These are phyloP conservation scores for Sus cebifrons DNA, from an alignment of 2,797 vertebrate species.

Conservation along the genomic window DNA sequence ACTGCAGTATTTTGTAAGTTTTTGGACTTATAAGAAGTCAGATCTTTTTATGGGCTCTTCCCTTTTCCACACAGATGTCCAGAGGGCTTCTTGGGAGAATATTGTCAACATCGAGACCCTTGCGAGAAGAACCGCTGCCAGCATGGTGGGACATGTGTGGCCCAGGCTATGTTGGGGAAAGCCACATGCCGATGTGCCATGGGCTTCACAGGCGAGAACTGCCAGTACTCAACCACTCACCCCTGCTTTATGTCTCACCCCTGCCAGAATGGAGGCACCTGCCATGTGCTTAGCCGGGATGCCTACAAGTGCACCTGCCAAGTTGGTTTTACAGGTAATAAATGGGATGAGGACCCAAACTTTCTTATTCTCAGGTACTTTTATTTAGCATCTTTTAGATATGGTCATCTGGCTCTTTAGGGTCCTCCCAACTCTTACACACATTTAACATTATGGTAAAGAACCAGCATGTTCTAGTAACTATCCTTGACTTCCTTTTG, in stretches of 20 bases:
- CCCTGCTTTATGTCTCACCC: slow-evolving; percentile 94
- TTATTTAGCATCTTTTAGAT: background rate
- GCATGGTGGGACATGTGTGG: slow-evolving; percentile 95
- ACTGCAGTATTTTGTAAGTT: background rate
- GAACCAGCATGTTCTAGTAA: background rate
- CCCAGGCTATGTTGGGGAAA: slow-evolving; percentile 91
- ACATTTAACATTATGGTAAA: background rate
- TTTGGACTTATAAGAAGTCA: background rate
- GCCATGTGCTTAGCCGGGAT: slow-evolving; percentile 92
- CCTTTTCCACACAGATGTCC: slow-evolving; percentile 91
- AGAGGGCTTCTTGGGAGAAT: slow-evolving; percentile 95
- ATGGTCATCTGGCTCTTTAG: background rate
- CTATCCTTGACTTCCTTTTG: background rate
- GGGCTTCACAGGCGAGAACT: slow-evolving; percentile 93
- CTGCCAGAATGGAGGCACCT: slow-evolving; percentile 93
- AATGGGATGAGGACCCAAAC: background rate
- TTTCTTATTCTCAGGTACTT: background rate
- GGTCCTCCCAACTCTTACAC: background rate
- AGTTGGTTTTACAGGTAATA: slow-evolving; percentile 95
- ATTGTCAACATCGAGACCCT: slow-evolving; percentile 96
- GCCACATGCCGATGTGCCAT: slow-evolving; percentile 93
- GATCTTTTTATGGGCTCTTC: slow-evolving; percentile 49
- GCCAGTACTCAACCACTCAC: slow-evolving; percentile 93
- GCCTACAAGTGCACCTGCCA: slow-evolving; percentile 93
- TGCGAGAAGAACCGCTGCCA: slow-evolving; percentile 94